Conservation (phyloP, 2,113 vertebrate genomes). For the Oryzias javanicus region DNA sequence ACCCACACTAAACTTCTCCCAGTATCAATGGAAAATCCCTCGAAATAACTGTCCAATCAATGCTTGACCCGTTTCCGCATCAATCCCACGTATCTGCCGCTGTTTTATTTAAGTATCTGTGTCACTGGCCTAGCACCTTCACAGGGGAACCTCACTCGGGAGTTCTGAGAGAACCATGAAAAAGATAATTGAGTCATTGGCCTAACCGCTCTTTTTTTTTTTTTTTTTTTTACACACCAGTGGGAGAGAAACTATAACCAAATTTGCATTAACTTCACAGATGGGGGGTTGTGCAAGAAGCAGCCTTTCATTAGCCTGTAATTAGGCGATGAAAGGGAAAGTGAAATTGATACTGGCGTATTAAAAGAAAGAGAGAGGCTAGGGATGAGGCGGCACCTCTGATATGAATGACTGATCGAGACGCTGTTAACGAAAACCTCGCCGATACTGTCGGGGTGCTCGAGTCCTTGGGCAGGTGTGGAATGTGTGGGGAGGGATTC, state of each 20-base stretch:
- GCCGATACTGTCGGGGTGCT: slow-evolving; percentile 1
- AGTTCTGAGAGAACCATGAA: slow-evolving; percentile 22
- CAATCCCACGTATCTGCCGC: slow-evolving; percentile 40
- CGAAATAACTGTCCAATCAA: slow-evolving; percentile 41
- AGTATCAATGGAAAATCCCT: slow-evolving; percentile 31
- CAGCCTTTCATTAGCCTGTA: slow-evolving; percentile 65
- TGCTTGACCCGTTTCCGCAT: slow-evolving; percentile 48
- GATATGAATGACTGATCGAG: slow-evolving; percentile 46
- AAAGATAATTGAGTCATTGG: slow-evolving; percentile 69
- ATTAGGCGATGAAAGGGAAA: slow-evolving; percentile 63
- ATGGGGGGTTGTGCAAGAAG: slow-evolving; percentile 42
- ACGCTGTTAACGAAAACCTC: slow-evolving; percentile 18
- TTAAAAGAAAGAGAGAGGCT: slow-evolving; percentile 54
- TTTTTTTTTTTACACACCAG: slow-evolving; percentile 10
- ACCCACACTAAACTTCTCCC: slow-evolving; percentile 60
- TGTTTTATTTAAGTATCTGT: slow-evolving; percentile 17
- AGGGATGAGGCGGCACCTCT: slow-evolving; percentile 23
- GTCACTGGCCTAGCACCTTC: slow-evolving; percentile 20
- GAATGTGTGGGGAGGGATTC: background rate
- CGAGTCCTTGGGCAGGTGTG: slow-evolving; percentile 1
- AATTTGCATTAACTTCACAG: slow-evolving; percentile 62
- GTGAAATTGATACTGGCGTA: slow-evolving; percentile 47
- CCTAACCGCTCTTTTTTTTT: slow-evolving; percentile 1
- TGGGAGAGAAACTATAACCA: slow-evolving; percentile 1
- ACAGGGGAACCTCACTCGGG: slow-evolving; percentile 27